Percentiles rank a stretch among this genome's conserved stretches.
Evolutionary conservation across 2,888 invertebrate species (phyloP).

Genomic region (Drosophila peninsularis): DNA sequence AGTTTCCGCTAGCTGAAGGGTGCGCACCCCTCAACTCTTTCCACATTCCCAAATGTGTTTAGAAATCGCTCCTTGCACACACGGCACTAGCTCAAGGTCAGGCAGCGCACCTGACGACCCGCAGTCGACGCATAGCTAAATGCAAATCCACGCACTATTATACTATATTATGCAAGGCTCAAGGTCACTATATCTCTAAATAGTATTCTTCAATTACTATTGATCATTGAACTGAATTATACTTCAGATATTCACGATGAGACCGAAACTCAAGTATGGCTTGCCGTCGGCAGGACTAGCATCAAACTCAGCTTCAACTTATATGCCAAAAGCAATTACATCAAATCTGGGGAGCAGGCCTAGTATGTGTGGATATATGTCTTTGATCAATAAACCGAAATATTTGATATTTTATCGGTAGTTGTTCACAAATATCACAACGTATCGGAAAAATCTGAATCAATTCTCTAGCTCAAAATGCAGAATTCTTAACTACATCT

Average conservation of each 20-base stretch:
- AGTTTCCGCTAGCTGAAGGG: constrained; percentile 2
- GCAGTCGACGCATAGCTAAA: constrained; percentile 6
- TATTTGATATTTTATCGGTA: too few species aligned
- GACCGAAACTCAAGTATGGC: too few species aligned
- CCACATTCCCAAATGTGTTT: constrained; percentile 50
- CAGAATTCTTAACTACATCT: too few species aligned
- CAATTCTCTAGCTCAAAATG: too few species aligned
- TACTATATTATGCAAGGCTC: constrained; percentile 24
- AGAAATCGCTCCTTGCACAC: constrained; percentile 54
- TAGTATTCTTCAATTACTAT: too few species aligned
- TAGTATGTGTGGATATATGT: too few species aligned
- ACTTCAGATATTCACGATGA: background rate
- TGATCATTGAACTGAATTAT: background rate
- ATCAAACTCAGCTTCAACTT: background rate
- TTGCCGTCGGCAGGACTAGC: background rate
- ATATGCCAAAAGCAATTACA: background rate
- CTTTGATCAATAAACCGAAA: too few species aligned
- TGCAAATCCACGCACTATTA: constrained; percentile 52
- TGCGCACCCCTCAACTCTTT: constrained; percentile 67
- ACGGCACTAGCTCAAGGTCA: constrained; percentile 67
- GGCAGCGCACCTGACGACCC: constrained; percentile 23
- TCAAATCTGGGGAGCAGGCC: background rate
- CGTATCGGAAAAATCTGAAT: too few species aligned
- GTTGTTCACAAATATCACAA: too few species aligned
- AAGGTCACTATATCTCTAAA: background rate